Base-by-base conservation (phyloP, 2,797 vertebrate genomes). In the Peromyscus aztecus region DNA sequence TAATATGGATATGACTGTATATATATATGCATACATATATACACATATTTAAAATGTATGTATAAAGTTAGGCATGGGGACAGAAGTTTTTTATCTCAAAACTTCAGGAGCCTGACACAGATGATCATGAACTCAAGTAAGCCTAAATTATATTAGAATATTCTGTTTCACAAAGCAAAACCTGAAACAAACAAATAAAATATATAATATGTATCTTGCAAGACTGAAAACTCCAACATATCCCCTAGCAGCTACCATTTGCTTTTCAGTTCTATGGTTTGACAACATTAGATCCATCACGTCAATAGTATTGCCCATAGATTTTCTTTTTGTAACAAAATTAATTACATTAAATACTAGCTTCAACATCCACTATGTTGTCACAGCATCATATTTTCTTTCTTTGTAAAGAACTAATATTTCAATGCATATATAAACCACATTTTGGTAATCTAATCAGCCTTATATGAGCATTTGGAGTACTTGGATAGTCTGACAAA, bases 11-110 rank as follows among this genome's bases (percentile, higher is more conserved):
- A 37, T 80, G 14, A 9, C 1, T 46, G 12, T 24, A 24, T 43
- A 2, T 17, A 24, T 43, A 9, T 17, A 5, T 34, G 6, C 23
- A 43, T 61, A 82, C 19, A 31, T 59, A 24, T 29, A 61, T 63
- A 19, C 4, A 55, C 4, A 55, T 31, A 4, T 19, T 55, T 27
- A 5, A 40, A 31, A 85, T 34, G 0, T 52, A 17, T 29, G 5
- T 52, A 1, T 31, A 57, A 13, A 17, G 0, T 6, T 57, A 40
- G 0, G 0, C 31, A 43, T 57, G 17, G 24, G 8, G 5, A 23
- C n/a, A 75, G 24, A 73, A 6, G 9, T 59, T 1, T 73, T 6
- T 31, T 37, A 40, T 73, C 5, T 40, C 27, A 71, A 31, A n/a
- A 5, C 31, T 7, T 55, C 2, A 34, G n/a, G n/a, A 27, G 16